Evolutionary conservation across 2,888 invertebrate genomes (phyloP).

Genomic region (Phortica magna): DNA sequence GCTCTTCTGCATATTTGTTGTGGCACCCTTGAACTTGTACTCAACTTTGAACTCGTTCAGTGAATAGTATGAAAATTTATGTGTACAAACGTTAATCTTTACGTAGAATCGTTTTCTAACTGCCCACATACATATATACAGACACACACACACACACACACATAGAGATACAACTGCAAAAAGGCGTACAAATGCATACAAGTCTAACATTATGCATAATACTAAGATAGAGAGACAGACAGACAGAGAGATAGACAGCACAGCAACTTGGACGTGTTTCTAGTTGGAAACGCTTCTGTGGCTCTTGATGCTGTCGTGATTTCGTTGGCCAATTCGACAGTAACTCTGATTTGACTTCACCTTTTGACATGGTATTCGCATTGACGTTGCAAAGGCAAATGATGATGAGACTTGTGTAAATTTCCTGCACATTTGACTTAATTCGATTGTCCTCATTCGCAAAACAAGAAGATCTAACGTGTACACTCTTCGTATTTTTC

Average conservation of each 20-base stretch:
- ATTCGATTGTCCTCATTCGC: constrained; percentile 62
- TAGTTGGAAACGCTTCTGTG: constrained; percentile 34
- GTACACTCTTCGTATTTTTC: no score
- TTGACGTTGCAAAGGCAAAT: constrained; percentile 66
- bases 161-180: not conserved
- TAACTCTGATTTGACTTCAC: constrained; percentile 69
- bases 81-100: not conserved
- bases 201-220: constrained; percentile 58
- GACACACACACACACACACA: not conserved
- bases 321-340: constrained; percentile 67
- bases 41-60: not conserved
- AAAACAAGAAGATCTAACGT: no score
- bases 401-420: constrained; percentile 44
- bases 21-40: constrained; percentile 12
- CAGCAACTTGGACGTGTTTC: constrained; percentile 53
- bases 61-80: constrained; percentile 11
- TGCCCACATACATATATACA: constrained; percentile 18
- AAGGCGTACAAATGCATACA: constrained; percentile 47
- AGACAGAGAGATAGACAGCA: no score
- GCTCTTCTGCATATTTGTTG: not conserved
- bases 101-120: constrained; percentile 18
- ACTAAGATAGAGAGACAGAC: no score
- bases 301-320: constrained; percentile 58
- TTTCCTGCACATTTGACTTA: constrained; percentile 44
- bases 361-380: constrained; percentile 70